A percentile compares a stretch with the other conserved stretches of the same genome.
Evolutionary conservation across 2,888 invertebrate species (phyloP).

Genomic region (Notodonta ziczac): DNA sequence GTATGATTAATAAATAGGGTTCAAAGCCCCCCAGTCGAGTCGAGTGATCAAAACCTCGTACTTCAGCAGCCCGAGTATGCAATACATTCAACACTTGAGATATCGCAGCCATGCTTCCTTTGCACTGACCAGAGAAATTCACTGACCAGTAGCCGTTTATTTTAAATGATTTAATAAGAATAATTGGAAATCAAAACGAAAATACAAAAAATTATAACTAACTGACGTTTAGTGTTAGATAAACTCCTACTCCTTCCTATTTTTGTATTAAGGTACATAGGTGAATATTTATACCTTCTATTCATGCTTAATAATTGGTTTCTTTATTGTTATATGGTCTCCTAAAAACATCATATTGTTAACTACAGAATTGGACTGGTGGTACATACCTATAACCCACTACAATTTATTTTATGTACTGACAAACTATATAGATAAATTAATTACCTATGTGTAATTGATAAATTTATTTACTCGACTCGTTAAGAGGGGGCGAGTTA

Average conservation of each 20-base stretch:
- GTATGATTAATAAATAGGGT: constrained; percentile 67
- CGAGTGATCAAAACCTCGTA: constrained; percentile 71
- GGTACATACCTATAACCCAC: too few relatives aligned
- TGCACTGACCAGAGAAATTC: not conserved
- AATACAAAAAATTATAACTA: too few relatives aligned
- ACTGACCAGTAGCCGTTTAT: not conserved
- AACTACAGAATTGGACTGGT: too few relatives aligned
- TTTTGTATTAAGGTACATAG: too few relatives aligned
- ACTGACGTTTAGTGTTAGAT: too few relatives aligned
- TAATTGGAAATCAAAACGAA: too few relatives aligned
- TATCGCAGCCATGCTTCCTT: constrained; percentile 45
- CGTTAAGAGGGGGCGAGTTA: constrained; percentile 37
- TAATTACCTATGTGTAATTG: not conserved
- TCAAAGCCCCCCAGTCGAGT: constrained; percentile 68
- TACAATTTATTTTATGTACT: too few relatives aligned
- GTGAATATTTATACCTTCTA: too few relatives aligned
- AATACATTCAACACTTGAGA: constrained; percentile 73
- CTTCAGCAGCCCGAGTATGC: constrained; percentile 60
- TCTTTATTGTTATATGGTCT: too few relatives aligned
- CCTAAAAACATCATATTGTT: too few relatives aligned
- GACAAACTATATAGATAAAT: not conserved
- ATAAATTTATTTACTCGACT: constrained; percentile 30
- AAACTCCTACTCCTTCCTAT: too few relatives aligned
- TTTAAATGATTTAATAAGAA: not conserved
- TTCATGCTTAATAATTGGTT: too few relatives aligned